Conservation (phyloP, 2,113 vertebrate species). For the Steatornis caripensis region DNA sequence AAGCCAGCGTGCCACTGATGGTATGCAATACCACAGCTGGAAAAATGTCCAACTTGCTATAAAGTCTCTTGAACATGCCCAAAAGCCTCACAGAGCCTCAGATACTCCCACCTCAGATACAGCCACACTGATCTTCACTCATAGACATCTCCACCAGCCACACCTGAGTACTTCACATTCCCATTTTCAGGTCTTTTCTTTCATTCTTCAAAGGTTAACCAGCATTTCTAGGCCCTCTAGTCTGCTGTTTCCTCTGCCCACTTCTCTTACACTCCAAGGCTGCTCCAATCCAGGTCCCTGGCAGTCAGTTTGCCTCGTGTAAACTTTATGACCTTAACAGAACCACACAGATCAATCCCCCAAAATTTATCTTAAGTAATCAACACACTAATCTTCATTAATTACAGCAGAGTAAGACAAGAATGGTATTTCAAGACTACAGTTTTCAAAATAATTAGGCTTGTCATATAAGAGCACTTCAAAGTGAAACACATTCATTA, state of each 20-base stretch:
- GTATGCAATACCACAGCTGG: not conserved
- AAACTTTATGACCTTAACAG: not conserved
- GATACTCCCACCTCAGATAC: not conserved
- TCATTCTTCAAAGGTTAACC: not conserved
- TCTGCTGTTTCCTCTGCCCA: not conserved
- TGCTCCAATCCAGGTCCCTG: not conserved
- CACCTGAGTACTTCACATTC: not conserved
- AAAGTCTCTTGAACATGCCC: not conserved
- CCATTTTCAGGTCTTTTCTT: not conserved
- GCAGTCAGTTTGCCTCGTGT: not conserved
- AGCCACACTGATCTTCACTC: not conserved
- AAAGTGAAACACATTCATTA: not conserved
- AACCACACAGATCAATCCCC: not conserved
- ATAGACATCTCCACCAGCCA: not conserved
- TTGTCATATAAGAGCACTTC: not conserved
- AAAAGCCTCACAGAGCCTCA: not conserved
- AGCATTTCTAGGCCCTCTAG: not conserved
- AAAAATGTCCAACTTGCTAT: not conserved
- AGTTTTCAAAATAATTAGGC: not conserved
- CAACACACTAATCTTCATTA: not conserved
- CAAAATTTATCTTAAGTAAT: not conserved
- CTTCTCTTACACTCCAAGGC: not conserved
- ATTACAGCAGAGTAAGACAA: not conserved
- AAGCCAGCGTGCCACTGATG: not conserved
- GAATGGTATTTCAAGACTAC: not conserved